Evolutionary conservation across 2,888 invertebrate species (phyloP).

Genomic region (Diaprepes abbreviatus): DNA sequence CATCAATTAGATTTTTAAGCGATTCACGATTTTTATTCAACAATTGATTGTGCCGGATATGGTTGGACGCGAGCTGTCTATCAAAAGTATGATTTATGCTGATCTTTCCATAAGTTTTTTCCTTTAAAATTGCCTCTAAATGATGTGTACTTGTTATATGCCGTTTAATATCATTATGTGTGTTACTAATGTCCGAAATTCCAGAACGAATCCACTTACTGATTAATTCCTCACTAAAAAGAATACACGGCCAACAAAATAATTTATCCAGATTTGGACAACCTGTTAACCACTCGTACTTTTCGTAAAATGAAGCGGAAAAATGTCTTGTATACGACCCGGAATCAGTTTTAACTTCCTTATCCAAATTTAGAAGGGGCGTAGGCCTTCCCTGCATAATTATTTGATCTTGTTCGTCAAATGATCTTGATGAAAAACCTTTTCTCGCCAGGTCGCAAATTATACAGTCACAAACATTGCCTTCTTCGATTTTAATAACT

Average conservation of each 20-base stretch:
- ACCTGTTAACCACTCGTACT: constrained; percentile 25
- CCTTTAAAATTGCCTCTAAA: constrained; percentile 32
- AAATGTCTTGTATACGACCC: constrained; percentile 19
- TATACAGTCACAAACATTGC: no score
- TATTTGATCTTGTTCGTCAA: not conserved
- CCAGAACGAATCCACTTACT: constrained; percentile 19
- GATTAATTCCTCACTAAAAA: constrained; percentile 27
- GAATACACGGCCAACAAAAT: constrained; percentile 39
- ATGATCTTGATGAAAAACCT: not conserved
- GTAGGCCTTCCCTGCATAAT: not conserved
- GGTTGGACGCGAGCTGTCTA: constrained; percentile 15
- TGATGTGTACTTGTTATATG: constrained; percentile 23
- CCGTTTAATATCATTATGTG: constrained; percentile 34
- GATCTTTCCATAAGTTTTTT: constrained; percentile 42
- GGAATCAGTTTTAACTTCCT: not conserved
- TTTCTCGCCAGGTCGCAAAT: not conserved
- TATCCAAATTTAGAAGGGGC: not conserved
- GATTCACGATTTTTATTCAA: constrained; percentile 51
- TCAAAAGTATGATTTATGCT: constrained; percentile 27
- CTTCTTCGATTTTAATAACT: no score
- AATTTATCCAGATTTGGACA: constrained; percentile 1
- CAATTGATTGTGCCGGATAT: constrained; percentile 49
- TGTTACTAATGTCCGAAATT: constrained; percentile 37
- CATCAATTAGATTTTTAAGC: constrained; percentile 49
- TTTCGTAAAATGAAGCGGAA: not conserved